These are phyloP conservation scores for Erannis defoliaria DNA, from an alignment of 2,888 invertebrate genomes.

Conservation along the genomic window DNA sequence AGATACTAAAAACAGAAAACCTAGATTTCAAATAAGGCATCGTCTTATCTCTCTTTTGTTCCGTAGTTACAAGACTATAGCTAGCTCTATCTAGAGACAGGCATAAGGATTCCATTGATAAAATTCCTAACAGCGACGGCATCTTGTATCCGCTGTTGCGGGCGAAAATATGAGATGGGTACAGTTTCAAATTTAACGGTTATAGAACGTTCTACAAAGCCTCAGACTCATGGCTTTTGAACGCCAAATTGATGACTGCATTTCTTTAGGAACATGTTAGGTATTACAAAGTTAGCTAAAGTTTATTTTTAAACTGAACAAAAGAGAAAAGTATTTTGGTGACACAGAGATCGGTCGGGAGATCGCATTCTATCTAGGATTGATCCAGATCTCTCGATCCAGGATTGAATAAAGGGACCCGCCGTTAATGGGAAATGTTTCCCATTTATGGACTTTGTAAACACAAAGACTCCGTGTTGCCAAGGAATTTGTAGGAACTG, in stretches of 20 bases:
- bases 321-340: too few relatives aligned
- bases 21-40: not conserved
- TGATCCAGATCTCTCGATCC: too few relatives aligned
- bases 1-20: not conserved
- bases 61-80: not conserved
- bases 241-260: not conserved
- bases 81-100: constrained; percentile 2
- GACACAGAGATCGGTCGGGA: too few relatives aligned
- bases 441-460: too few relatives aligned
- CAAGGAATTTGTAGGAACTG: too few relatives aligned
- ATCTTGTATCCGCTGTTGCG: not conserved
- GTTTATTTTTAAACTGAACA: not conserved
- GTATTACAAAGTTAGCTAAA: too few relatives aligned
- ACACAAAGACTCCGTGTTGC: too few relatives aligned
- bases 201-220: not conserved
- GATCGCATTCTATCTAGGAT: too few relatives aligned
- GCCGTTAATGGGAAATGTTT: too few relatives aligned
- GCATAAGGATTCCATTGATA: not conserved
- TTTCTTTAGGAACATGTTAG: not conserved
- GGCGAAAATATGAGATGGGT: not conserved
- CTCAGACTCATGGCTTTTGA: not conserved
- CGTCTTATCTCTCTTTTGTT: constrained; percentile 3
- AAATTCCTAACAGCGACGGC: constrained; percentile 3
- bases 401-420: too few relatives aligned
- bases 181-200: not conserved